Conservation (phyloP, 2,113 vertebrate species). For the Candoia aspera region DNA sequence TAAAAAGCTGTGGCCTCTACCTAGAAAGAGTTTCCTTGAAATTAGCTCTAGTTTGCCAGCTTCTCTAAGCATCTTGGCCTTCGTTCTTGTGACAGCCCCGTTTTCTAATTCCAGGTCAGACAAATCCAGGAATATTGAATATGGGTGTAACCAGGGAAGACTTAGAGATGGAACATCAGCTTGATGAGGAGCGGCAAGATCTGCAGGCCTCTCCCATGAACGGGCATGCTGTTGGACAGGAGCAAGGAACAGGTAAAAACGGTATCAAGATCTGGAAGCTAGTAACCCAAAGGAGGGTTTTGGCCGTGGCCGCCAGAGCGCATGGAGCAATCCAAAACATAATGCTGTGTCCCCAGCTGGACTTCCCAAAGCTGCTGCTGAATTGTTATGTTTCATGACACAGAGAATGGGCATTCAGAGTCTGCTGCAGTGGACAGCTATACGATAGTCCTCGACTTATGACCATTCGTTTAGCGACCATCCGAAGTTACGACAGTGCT, state of each 20-base stretch:
- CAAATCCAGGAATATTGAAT: rapidly evolving
- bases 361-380: not conserved
- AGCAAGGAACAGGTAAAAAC: not conserved
- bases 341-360: not conserved
- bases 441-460: no score
- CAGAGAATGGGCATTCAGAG: not conserved
- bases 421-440: not conserved
- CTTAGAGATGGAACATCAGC: no score
- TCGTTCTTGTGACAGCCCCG: not conserved
- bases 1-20: not conserved
- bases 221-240: not conserved
- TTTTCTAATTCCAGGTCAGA: not conserved
- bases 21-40: not conserved
- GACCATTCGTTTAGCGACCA: no score
- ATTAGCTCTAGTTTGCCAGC: not conserved
- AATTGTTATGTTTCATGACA: not conserved
- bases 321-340: not conserved
- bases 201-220: rapidly evolving
- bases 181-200: not conserved
- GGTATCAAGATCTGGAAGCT: not conserved
- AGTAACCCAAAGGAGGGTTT: not conserved
- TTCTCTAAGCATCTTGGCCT: not conserved
- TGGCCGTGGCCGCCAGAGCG: no score
- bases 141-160: not conserved
- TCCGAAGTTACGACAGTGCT: no score